phyloP scores from a whole-genome alignment of 2,113 vertebrate genomes.

The Protomyctophum bolini region DNA sequence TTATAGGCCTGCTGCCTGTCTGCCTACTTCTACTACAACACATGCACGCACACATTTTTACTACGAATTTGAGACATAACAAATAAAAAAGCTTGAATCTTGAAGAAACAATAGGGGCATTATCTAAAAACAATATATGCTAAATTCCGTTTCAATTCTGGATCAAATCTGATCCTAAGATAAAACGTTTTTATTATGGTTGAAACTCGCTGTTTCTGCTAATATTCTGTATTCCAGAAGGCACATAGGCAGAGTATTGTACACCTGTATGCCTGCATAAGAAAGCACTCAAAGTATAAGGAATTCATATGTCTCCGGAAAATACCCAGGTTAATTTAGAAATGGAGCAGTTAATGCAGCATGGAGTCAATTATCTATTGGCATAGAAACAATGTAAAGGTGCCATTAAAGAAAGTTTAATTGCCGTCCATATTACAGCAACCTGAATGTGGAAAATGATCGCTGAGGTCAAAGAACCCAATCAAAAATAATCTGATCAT shows the following conservation, averaged over 20 bases:
- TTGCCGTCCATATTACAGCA: neutral
- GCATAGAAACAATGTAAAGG: conserved; percentile 5
- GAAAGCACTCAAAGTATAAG: no score
- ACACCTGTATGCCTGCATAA: neutral
- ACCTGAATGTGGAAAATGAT: conserved; percentile 1
- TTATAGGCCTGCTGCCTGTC: no score
- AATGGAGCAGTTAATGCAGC: conserved; percentile 2
- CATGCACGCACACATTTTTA: no score
- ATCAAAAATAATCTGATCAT: conserved; percentile 21
- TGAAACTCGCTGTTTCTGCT: neutral
- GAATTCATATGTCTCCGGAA: neutral
- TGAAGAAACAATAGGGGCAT: no score
- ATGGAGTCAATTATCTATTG: conserved; percentile 11
- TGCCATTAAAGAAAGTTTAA: conserved; percentile 9
- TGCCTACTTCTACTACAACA: no score
- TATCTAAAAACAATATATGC: no score
- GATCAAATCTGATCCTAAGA: neutral
- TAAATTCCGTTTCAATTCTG: neutral
- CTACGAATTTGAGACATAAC: no score
- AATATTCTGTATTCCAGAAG: neutral
- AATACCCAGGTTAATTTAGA: neutral
- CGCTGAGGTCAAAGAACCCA: neutral
- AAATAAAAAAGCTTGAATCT: no score
- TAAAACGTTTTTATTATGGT: neutral
- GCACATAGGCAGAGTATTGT: neutral